These are phyloP conservation scores for Melozone crissalis DNA, from an alignment of 2,113 vertebrate genomes.

Conservation along the genomic window DNA sequence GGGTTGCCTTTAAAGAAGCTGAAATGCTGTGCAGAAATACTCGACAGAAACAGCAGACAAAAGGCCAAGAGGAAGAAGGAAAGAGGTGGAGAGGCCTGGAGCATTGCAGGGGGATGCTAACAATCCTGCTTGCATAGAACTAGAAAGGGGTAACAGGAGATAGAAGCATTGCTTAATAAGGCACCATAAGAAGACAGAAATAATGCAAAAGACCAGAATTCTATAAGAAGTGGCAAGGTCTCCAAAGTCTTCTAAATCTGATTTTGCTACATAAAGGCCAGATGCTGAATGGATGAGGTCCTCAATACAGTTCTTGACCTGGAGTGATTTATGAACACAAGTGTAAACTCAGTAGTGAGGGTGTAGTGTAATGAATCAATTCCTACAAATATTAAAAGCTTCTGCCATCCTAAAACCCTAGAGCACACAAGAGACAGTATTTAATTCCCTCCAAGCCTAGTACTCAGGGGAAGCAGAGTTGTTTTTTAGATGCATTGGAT, in stretches of 20 bases:
- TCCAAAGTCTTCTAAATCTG: neutral
- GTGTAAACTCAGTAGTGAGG: neutral
- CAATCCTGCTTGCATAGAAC: neutral
- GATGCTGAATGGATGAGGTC: neutral
- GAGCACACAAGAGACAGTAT: neutral
- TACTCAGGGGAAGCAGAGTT: neutral
- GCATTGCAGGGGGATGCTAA: neutral
- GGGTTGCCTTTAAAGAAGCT: neutral
- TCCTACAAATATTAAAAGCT: conserved; percentile 35
- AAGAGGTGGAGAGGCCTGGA: neutral
- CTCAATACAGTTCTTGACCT: neutral
- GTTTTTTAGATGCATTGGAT: neutral
- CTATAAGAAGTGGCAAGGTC: neutral
- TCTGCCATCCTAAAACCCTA: neutral
- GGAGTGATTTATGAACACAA: neutral
- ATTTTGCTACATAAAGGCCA: neutral
- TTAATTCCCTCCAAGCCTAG: neutral
- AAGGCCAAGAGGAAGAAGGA: neutral
- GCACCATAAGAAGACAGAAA: neutral
- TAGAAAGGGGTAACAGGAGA: neutral
- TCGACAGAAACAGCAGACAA: neutral
- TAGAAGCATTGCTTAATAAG: neutral
- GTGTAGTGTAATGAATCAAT: neutral
- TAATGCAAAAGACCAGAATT: neutral
- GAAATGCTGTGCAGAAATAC: neutral